phyloP scores from a whole-genome alignment of 2,113 vertebrate species.

The Bettongia penicillata region DNA sequence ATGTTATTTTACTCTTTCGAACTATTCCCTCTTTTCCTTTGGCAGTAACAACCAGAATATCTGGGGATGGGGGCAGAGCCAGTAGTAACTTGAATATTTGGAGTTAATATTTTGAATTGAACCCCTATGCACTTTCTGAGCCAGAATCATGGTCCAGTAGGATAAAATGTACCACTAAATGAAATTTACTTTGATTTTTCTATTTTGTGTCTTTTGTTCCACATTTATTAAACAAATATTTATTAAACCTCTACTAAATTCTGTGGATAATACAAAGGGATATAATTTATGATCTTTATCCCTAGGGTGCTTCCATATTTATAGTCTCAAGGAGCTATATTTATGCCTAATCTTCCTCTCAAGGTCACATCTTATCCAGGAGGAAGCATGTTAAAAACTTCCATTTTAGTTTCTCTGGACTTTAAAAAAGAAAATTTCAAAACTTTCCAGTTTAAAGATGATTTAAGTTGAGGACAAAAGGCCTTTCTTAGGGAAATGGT shows the following conservation, averaged over 20 bases:
- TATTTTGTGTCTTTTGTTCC: neutral
- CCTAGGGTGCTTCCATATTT: neutral
- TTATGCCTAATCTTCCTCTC: neutral
- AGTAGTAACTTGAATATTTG: neutral
- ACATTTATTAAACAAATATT: neutral
- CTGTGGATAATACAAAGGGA: neutral
- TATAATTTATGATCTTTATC: neutral
- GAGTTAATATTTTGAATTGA: neutral
- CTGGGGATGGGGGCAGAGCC: neutral
- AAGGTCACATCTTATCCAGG: neutral
- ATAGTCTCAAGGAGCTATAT: neutral
- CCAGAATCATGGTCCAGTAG: neutral
- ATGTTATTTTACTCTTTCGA: neutral
- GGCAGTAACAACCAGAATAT: neutral
- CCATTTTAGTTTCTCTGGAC: neutral
- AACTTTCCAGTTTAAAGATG: neutral
- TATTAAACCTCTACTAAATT: neutral
- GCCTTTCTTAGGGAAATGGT: neutral
- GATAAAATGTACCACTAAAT: neutral
- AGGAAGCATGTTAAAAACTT: neutral
- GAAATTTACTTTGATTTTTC: neutral
- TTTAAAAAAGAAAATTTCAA: neutral
- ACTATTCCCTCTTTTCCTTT: neutral
- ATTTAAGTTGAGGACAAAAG: neutral
- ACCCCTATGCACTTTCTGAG: neutral